Percentiles rank a stretch among this genome's conserved stretches.
These are phyloP conservation scores for Trichomycterus rosablanca DNA, from an alignment of 2,113 vertebrate species.

Conservation along the genomic window DNA sequence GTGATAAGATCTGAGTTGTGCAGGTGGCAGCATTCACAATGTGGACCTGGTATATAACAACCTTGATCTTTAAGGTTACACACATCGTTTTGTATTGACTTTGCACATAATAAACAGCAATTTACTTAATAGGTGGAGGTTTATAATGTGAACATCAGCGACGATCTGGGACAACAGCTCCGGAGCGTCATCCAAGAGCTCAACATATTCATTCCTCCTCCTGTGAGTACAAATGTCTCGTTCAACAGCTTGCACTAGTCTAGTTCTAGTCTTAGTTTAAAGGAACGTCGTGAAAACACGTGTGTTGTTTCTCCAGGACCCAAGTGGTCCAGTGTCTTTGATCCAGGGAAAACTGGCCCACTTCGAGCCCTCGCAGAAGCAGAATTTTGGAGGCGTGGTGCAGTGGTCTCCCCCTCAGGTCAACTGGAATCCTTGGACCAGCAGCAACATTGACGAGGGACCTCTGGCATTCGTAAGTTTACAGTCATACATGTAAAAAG, in stretches of 20 bases:
- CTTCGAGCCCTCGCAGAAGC: constrained; percentile 86
- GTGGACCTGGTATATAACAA: no score
- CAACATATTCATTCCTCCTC: constrained; percentile 67
- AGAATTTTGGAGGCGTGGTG: constrained; percentile 78
- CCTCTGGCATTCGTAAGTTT: constrained; percentile 84
- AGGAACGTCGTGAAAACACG: no score
- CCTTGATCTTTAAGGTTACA: no score
- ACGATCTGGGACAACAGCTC: constrained; percentile 78
- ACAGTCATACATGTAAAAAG: neutral
- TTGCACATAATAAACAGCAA: neutral
- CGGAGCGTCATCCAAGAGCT: constrained; percentile 70
- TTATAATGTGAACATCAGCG: constrained; percentile 72
- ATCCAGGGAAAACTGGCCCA: constrained; percentile 81
- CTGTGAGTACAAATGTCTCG: constrained; percentile 40
- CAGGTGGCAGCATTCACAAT: no score
- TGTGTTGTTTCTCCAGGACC: constrained; percentile 70
- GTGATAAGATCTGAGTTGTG: no score
- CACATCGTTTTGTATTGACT: no score
- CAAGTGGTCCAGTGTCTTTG: constrained; percentile 69
- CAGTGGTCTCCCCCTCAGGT: constrained; percentile 96
- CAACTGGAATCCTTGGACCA: constrained; percentile 99
- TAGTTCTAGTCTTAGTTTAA: no score
- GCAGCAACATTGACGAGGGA: constrained; percentile 95
- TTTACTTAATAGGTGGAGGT: constrained; percentile 73
- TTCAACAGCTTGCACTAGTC: no score